Base-by-base conservation (phyloP, 1,140 invertebrate species). In the Trachymyrmex septentrionalis region DNA sequence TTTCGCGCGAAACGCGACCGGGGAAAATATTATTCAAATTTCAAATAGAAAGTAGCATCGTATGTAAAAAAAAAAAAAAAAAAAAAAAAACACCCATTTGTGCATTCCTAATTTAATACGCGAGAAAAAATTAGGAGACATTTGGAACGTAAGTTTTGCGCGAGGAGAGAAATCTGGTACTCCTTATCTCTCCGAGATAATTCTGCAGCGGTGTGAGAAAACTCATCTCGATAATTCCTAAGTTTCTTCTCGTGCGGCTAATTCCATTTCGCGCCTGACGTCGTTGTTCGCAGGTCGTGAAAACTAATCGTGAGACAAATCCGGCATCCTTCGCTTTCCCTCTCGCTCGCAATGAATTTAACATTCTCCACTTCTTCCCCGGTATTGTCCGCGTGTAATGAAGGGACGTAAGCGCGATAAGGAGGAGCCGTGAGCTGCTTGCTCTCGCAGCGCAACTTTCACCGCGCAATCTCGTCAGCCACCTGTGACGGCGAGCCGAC, bases 271-370 rank as follows among this genome's bases (percentile, higher is more conserved):
- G 44, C 59, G 61, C 19, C 38, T 24, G 59, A n/a, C 50, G 78
- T 66, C 61, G 27, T 72, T 73, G 80, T 82, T 48, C 19, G 55
- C 80, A 48, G 44, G 38, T 48, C 38, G 38, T 75, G 80, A 73
- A 73, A 73, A 82, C 38, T 82, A 82, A 84, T 75, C 38, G 80
- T 84, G 80, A 21, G 80, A 75, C 69, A 34, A 84, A 84, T 61
- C 69, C 55, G 30, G 5, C 30, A 19, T 61, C 34, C 14, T 6
- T 50, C 16, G 78, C 66, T 82, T 82, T 82, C 67, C 67, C 80
- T 82, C 55, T 73, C 67, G 67, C 34, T 53, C 44, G 76, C 61
- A 27, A 82, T 48, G 67, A 61, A 48, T 73, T 72, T 30, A 61
- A 73, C 80, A 73, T 73, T 73, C 63, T 30, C 14, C 21, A 44